Conservation (phyloP, 2,888 invertebrate species). For the Cecidostiba fungosa region DNA sequence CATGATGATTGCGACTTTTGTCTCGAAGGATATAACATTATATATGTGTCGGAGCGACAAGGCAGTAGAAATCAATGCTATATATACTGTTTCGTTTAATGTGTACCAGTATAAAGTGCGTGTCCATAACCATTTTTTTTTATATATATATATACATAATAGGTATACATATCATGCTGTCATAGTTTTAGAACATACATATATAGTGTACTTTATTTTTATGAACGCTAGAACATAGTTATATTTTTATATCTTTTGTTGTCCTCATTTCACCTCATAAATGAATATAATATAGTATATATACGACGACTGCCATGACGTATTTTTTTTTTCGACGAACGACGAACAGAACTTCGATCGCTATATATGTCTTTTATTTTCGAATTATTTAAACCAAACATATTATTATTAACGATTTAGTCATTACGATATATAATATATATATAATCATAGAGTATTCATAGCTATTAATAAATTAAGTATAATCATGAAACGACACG, state of each 20-base stretch:
- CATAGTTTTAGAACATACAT: slow-evolving; percentile 55
- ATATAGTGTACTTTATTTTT: slow-evolving; percentile 52
- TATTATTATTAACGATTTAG: slow-evolving; percentile 24
- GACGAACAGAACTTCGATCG: background rate
- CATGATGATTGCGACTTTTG: slow-evolving; percentile 27
- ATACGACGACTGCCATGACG: slow-evolving; percentile 10
- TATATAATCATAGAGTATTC: slow-evolving; percentile 28
- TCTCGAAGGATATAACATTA: slow-evolving; percentile 22
- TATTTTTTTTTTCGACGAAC: no score
- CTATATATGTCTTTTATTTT: slow-evolving; percentile 2
- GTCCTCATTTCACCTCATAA: slow-evolving; percentile 36
- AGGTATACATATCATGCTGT: slow-evolving; percentile 41
- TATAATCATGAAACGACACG: slow-evolving; percentile 8
- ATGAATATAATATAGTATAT: slow-evolving; percentile 22
- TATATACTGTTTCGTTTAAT: slow-evolving; percentile 21
- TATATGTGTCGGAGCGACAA: background rate
- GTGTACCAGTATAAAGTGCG: slow-evolving; percentile 45
- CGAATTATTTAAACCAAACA: slow-evolving; percentile 4
- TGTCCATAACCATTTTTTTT: slow-evolving; percentile 41
- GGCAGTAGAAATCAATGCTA: slow-evolving; percentile 42
- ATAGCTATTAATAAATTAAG: slow-evolving; percentile 40
- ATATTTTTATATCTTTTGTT: slow-evolving; percentile 5
- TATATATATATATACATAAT: slow-evolving; percentile 22
- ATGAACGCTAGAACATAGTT: slow-evolving; percentile 49
- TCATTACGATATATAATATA: slow-evolving; percentile 37